A percentile compares a stretch with the other conserved stretches of the same genome.
Evolutionary conservation across 2,797 vertebrate genomes (phyloP).

Genomic region (Fundulus diaphanus): DNA sequence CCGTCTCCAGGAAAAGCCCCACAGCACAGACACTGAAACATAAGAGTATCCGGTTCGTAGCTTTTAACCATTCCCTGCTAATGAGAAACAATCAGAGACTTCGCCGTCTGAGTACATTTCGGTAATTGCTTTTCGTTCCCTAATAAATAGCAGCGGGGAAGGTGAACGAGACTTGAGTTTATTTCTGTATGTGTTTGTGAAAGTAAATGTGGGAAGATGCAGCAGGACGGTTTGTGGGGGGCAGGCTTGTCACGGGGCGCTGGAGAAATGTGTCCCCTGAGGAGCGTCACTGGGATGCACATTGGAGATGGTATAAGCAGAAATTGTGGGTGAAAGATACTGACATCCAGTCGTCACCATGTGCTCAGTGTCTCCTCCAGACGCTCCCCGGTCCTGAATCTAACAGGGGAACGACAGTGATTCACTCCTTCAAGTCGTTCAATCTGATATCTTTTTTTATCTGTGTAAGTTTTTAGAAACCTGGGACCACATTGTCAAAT

Average conservation of each 20-base stretch:
- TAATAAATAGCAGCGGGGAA: slow-evolving; percentile 51
- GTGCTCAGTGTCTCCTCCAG: slow-evolving; percentile 32
- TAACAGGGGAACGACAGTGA: slow-evolving; percentile 15
- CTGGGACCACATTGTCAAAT: neutral
- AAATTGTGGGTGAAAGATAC: slow-evolving; percentile 46
- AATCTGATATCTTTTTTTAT: neutral
- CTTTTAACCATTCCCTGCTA: slow-evolving; percentile 70
- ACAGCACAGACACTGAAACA: slow-evolving; percentile 19
- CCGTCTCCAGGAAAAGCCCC: slow-evolving; percentile 45
- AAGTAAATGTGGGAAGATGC: slow-evolving; percentile 2
- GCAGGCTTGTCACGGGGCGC: slow-evolving; percentile 33
- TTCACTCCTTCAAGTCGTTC: slow-evolving; percentile 12
- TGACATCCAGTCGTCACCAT: slow-evolving; percentile 46
- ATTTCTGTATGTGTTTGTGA: slow-evolving; percentile 6
- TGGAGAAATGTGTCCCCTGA: slow-evolving; percentile 41
- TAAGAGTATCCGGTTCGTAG: slow-evolving; percentile 48
- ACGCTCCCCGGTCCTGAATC: slow-evolving; percentile 29
- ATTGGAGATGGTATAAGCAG: slow-evolving; percentile 54
- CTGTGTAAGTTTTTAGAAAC: neutral
- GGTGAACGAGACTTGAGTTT: slow-evolving; percentile 49
- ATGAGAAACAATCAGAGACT: slow-evolving; percentile 72
- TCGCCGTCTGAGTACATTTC: slow-evolving; percentile 69
- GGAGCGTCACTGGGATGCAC: slow-evolving; percentile 42
- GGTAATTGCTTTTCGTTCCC: slow-evolving; percentile 77
- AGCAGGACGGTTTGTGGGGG: neutral